Evolutionary conservation across 2,797 vertebrate genomes (phyloP), one percentile per base, ranked within the genome.

Genomic region (Kryptopterus vitreolus): DNA sequence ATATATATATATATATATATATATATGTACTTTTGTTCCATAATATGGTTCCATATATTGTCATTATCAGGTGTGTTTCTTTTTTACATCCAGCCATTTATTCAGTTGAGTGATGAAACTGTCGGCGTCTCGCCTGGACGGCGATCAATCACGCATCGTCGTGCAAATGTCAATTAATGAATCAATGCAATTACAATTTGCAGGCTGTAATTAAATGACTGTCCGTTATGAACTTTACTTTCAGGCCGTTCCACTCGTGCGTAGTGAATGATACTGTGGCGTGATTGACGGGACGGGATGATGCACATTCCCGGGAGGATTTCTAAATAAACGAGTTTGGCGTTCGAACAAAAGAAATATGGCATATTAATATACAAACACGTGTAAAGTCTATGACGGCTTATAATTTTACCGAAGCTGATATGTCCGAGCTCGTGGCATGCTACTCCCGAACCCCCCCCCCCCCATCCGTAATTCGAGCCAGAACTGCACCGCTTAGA

Each of bases 191-290:
- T 61, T 26, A 22, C 61, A 79, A 86, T 81, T 85, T 81, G 76
- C n/a, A 83, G 66, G 69, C 86, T 75, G 79, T 85, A 84, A 85
- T 87, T 78, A 83, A 87, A 82, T 71, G 81, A 85, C 84, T 84
- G 80, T 86, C 84, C 84, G 81, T 78, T 85, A 81, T 87, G 82
- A 85, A 87, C 84, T 95, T 94, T 95, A 92, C 77, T 65, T 82
- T 72, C 55, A 79, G 26, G 63, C 61, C 26, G 70, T 10, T 76
- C 61, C 73, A 84, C 71, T 86, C 75, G 58, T 78, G 63, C 73
- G 43, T 50, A 46, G 29, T 46, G 59, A 76, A 76, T 80, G 76
- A 61, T 58, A 77, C 76, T 81, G 58, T 65, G 15, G n/a, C 76
- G 46, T 76, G 85, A 84, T 82, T 71, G 29, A 61, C 1, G 59